These are phyloP conservation scores for Charaxes varanes DNA, from an alignment of 1,140 invertebrate species.

Conservation along the genomic window DNA sequence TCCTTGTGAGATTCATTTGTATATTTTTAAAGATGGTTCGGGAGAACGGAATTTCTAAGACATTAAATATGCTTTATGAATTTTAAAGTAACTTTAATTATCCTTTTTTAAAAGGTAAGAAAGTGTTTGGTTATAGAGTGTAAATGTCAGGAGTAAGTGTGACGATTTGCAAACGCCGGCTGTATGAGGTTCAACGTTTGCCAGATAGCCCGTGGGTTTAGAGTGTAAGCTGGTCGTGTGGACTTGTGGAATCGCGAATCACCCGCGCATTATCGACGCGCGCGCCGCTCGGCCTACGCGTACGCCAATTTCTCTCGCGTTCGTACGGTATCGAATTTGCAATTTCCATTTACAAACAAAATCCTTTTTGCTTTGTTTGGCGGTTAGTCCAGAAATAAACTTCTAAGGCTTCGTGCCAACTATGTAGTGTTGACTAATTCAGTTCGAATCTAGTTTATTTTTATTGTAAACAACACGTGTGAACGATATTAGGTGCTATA, in stretches of 20 bases:
- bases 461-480: slow-evolving; percentile 2
- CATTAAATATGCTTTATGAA: too few species aligned
- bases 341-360: slow-evolving; percentile 32
- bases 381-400: slow-evolving; percentile 43
- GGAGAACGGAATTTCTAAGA: too few species aligned
- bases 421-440: background rate
- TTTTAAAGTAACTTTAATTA: too few species aligned
- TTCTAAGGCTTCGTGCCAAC: slow-evolving; percentile 15
- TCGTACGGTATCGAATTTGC: slow-evolving; percentile 39
- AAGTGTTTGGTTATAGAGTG: too few species aligned
- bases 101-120: too few species aligned
- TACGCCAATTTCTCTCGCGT: slow-evolving; percentile 42
- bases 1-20: too few species aligned
- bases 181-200: too few species aligned
- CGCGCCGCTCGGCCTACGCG: slow-evolving; percentile 58
- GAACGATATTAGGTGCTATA: background rate
- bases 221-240: too few species aligned
- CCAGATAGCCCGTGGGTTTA: too few species aligned
- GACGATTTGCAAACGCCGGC: too few species aligned
- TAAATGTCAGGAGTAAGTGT: too few species aligned
- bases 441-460: slow-evolving; percentile 5
- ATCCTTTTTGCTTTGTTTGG: slow-evolving; percentile 37
- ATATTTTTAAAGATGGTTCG: too few species aligned
- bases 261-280: slow-evolving; percentile 50
- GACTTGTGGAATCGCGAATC: slow-evolving; percentile 24